phyloP scores from a whole-genome alignment of 2,888 invertebrate genomes.

The Nomada hirtipes region DNA sequence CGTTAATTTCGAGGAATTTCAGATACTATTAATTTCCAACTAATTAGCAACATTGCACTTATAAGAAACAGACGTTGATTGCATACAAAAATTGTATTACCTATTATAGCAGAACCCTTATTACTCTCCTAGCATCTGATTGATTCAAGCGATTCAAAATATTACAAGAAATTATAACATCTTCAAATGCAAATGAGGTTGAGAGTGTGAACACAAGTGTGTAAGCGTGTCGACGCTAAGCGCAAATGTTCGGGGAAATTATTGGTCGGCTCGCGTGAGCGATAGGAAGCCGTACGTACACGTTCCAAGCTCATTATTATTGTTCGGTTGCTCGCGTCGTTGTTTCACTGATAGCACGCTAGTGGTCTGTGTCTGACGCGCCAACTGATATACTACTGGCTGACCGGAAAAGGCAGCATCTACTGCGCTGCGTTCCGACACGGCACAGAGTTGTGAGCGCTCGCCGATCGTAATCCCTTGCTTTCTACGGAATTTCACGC shows the following conservation, averaged over 20 bases:
- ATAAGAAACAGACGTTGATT: too few relatives aligned
- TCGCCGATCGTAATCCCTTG: slow-evolving; percentile 13
- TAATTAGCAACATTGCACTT: too few relatives aligned
- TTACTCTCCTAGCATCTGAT: too few relatives aligned
- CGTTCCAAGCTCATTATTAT: slow-evolving; percentile 33
- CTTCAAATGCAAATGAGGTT: too few relatives aligned
- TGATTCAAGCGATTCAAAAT: too few relatives aligned
- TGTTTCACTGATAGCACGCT: slow-evolving; percentile 37
- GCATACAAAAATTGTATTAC: too few relatives aligned
- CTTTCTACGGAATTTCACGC: slow-evolving; percentile 11
- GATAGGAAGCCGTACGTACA: slow-evolving; percentile 21
- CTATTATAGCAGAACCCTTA: too few relatives aligned
- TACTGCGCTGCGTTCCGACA: slow-evolving; percentile 18
- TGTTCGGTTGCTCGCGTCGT: slow-evolving; percentile 44
- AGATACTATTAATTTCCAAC: too few relatives aligned
- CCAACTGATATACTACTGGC: slow-evolving; percentile 63
- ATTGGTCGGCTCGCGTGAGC: slow-evolving; percentile 7
- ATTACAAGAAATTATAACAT: too few relatives aligned
- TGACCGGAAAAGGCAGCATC: slow-evolving; percentile 40
- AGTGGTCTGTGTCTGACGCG: slow-evolving; percentile 59
- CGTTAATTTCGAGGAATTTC: too few relatives aligned
- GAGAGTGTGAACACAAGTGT: not conserved
- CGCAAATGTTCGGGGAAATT: slow-evolving; percentile 1
- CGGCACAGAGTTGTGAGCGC: not conserved
- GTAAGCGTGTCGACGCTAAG: slow-evolving; percentile 5